phyloP scores from a whole-genome alignment of 2,888 invertebrate species.

The Aspidiotus destructor region DNA sequence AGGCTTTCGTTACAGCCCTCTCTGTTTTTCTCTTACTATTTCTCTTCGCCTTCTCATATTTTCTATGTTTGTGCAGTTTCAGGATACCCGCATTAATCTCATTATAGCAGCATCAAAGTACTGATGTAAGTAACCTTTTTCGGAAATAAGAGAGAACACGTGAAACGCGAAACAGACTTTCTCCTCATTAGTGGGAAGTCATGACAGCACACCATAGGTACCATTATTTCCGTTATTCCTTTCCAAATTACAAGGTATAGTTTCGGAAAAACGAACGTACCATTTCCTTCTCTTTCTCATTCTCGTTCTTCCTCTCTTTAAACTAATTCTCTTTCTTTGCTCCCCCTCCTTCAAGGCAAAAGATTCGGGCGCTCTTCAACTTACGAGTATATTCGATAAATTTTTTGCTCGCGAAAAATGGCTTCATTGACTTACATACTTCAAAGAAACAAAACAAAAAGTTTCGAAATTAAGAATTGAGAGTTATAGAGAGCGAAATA shows the following conservation, averaged over 20 bases:
- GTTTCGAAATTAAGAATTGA: no score
- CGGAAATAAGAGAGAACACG: neutral
- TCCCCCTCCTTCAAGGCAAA: no score
- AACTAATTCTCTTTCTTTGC: neutral
- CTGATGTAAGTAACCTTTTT: neutral
- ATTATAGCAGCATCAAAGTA: conserved; percentile 5
- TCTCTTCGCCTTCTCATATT: neutral
- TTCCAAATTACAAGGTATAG: conserved; percentile 4
- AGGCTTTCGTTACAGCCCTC: neutral
- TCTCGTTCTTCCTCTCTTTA: neutral
- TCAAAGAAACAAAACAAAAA: no score
- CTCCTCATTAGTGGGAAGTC: conserved; percentile 1
- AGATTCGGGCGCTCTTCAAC: no score
- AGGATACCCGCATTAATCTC: conserved; percentile 27
- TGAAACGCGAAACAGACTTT: neutral
- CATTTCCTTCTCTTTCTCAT: neutral
- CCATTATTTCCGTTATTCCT: neutral
- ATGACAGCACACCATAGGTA: neutral
- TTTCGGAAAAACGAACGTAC: neutral
- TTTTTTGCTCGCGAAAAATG: no score
- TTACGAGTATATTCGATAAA: no score
- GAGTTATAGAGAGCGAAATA: no score
- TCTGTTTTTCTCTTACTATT: neutral
- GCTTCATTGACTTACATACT: no score
- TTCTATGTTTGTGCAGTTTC: conserved; percentile 19